Evolutionary conservation across 2,113 vertebrate species (phyloP).

Genomic region (Cisticola juncidis): DNA sequence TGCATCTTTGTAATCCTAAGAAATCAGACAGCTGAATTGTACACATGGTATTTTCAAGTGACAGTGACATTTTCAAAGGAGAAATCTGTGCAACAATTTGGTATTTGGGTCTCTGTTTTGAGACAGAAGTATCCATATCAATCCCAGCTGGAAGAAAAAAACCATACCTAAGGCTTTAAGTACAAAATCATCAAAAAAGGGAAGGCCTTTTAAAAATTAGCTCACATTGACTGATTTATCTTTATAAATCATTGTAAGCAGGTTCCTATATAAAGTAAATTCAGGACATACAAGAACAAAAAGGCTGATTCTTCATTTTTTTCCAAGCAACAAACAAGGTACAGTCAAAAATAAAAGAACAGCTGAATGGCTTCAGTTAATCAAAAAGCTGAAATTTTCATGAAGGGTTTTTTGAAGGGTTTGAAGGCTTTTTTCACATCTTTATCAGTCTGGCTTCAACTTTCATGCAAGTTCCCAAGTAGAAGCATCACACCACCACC

Average conservation of each 20-base stretch:
- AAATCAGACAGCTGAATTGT: constrained; percentile 29
- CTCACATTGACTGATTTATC: background rate
- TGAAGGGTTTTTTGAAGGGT: background rate
- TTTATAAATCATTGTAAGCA: background rate
- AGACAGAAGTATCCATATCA: background rate
- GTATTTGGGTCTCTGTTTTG: background rate
- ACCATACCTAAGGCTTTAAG: background rate
- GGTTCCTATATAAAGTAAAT: background rate
- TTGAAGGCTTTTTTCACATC: background rate
- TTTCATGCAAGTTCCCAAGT: background rate
- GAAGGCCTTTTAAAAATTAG: background rate
- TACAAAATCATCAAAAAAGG: background rate
- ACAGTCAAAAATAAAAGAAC: background rate
- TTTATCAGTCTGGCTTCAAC: background rate
- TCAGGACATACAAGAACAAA: background rate
- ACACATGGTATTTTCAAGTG: constrained; percentile 37
- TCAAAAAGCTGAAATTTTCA: background rate
- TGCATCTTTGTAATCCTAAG: background rate
- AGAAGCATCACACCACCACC: background rate
- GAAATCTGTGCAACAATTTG: constrained; percentile 33
- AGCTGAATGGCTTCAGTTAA: background rate
- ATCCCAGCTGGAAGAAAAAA: background rate
- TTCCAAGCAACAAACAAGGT: background rate
- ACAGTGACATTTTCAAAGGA: constrained; percentile 25
- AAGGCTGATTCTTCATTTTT: background rate